These are phyloP conservation scores for Typhlichthys eigenmanni DNA, from an alignment of 2,797 vertebrate species.

Conservation along the genomic window DNA sequence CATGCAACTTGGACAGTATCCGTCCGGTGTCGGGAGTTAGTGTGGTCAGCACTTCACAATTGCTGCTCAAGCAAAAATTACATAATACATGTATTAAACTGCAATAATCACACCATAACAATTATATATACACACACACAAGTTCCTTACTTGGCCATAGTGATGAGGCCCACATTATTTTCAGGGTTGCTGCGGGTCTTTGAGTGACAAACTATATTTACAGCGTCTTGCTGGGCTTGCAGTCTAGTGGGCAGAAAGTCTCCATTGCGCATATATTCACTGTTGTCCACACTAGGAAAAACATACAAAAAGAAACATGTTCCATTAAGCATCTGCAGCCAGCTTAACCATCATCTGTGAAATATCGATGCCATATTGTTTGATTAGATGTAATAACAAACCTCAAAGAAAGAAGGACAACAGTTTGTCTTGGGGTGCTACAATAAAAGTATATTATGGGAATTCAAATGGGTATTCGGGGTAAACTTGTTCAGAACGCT, in stretches of 20 bases:
- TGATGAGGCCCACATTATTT: constrained; percentile 96
- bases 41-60: constrained; percentile 94
- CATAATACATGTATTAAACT: not conserved
- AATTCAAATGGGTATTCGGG: no score
- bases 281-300: constrained; percentile 88
- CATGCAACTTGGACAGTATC: constrained; percentile 93
- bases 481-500: no score
- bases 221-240: constrained; percentile 94
- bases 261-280: constrained; percentile 95
- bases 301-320: constrained; percentile 70
- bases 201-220: constrained; percentile 95
- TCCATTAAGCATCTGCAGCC: constrained; percentile 22
- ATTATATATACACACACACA: not conserved
- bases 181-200: constrained; percentile 95
- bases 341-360: no score
- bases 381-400: no score
- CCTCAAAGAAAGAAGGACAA: not conserved
- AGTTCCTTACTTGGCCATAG: constrained; percentile 86
- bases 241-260: constrained; percentile 93
- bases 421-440: not conserved
- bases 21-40: constrained; percentile 91
- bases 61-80: constrained; percentile 66
- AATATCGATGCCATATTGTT: no score
- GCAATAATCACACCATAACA: not conserved
- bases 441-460: no score